These are phyloP conservation scores for Catamblyrhynchus diadema DNA, from an alignment of 2,797 vertebrate species.

Conservation along the genomic window DNA sequence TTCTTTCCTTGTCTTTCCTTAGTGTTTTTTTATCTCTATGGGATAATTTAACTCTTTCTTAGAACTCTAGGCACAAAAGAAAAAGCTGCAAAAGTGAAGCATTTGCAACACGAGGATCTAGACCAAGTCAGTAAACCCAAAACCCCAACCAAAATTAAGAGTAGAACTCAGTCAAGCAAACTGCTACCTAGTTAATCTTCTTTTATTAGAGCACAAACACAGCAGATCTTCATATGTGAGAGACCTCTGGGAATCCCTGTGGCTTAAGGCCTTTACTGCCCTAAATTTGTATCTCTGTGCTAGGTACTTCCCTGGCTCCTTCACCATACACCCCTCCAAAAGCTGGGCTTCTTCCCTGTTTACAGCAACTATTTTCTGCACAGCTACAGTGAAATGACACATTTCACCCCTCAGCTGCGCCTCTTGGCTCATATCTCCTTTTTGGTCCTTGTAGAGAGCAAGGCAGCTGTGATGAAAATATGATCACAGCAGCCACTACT, in stretches of 20 bases:
- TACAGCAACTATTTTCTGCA: neutral
- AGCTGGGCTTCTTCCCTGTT: neutral
- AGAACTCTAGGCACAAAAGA: neutral
- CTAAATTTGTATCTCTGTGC: rapidly evolving
- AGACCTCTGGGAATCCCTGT: neutral
- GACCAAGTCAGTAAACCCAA: neutral
- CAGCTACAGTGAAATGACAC: neutral
- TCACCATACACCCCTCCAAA: neutral
- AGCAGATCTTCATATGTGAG: neutral
- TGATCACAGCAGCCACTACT: neutral
- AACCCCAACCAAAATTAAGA: neutral
- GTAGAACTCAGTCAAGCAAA: neutral
- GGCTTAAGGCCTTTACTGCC: neutral
- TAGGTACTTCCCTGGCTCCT: neutral
- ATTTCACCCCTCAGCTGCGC: neutral
- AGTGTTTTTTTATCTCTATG: too few species aligned
- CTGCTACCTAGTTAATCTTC: neutral
- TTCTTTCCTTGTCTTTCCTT: neutral
- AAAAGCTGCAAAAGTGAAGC: neutral
- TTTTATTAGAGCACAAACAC: neutral
- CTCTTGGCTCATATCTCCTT: neutral
- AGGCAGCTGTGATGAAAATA: neutral
- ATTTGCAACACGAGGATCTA: neutral
- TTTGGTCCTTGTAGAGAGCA: neutral
- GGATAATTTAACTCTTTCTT: neutral